phyloP scores from a whole-genome alignment of 2,113 vertebrate species.

The Mustela nigripes region DNA sequence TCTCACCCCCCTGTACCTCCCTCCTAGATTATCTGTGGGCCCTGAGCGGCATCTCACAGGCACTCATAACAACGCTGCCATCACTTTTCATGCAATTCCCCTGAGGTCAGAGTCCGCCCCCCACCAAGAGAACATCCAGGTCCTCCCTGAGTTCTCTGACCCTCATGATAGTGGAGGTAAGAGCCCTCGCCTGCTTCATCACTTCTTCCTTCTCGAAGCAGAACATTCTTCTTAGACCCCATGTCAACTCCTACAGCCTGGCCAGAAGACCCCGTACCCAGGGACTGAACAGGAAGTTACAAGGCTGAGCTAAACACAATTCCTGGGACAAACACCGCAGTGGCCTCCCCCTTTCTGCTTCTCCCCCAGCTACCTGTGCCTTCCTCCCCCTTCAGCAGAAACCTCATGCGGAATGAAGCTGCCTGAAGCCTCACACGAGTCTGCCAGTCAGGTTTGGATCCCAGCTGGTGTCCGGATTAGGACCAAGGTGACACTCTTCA shows the following conservation, averaged over 20 bases:
- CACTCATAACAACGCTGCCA: background rate
- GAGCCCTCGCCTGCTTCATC: background rate
- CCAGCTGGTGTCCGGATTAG: background rate
- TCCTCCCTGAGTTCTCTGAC: background rate
- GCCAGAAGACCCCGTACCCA: background rate
- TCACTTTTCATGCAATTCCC: background rate
- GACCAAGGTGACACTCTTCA: background rate
- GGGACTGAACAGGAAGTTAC: background rate
- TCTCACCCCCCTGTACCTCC: background rate
- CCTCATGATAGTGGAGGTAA: background rate
- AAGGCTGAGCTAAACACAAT: background rate
- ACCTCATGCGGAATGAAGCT: background rate
- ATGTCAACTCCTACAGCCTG: background rate
- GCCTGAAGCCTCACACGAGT: background rate
- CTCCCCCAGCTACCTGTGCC: background rate
- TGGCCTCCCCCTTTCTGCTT: no score
- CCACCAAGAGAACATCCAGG: background rate
- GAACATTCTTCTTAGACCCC: background rate
- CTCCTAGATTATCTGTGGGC: background rate
- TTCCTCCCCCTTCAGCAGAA: background rate
- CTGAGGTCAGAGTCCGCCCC: background rate
- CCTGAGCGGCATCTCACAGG: background rate
- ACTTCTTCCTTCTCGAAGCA: background rate
- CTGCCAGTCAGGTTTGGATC: background rate
- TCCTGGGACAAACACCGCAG: no score